Conservation (phyloP, 2,113 vertebrate genomes). For the Sceloporus undulatus region DNA sequence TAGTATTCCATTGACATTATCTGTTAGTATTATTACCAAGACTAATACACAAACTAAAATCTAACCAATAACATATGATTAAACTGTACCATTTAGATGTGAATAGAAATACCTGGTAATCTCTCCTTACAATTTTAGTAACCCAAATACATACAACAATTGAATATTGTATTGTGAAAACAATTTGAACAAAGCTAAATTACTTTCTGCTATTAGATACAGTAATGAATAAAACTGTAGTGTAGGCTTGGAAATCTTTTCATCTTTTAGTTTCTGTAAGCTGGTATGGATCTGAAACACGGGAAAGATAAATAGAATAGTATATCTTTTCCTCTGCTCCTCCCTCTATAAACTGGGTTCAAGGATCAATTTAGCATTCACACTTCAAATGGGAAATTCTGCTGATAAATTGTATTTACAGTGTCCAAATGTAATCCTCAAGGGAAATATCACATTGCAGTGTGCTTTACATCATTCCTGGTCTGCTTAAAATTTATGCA, state of each 20-base stretch:
- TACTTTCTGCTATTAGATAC: background rate
- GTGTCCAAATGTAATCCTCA: background rate
- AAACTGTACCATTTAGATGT: conserved; percentile 29
- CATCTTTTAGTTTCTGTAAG: background rate
- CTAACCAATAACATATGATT: conserved; percentile 30
- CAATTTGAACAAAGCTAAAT: conserved; percentile 10
- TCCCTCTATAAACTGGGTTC: background rate
- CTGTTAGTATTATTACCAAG: conserved; percentile 43
- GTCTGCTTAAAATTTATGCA: background rate
- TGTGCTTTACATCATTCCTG: background rate
- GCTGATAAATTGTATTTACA: background rate
- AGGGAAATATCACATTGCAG: background rate
- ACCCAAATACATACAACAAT: conserved; percentile 2
- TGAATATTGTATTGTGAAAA: conserved; percentile 22
- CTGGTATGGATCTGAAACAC: background rate
- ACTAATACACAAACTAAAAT: conserved; percentile 61
- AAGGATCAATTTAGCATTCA: background rate
- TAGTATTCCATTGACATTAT: conserved; percentile 59
- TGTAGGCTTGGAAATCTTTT: background rate
- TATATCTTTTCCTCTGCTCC: background rate
- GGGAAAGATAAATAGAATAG: conserved; percentile 2
- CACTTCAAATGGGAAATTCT: background rate
- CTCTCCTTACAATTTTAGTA: conserved; percentile 33
- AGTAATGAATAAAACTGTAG: background rate
- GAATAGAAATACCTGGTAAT: conserved; percentile 24